phyloP scores from a whole-genome alignment of 2,888 invertebrate species.

The Flexamia atlantica region DNA sequence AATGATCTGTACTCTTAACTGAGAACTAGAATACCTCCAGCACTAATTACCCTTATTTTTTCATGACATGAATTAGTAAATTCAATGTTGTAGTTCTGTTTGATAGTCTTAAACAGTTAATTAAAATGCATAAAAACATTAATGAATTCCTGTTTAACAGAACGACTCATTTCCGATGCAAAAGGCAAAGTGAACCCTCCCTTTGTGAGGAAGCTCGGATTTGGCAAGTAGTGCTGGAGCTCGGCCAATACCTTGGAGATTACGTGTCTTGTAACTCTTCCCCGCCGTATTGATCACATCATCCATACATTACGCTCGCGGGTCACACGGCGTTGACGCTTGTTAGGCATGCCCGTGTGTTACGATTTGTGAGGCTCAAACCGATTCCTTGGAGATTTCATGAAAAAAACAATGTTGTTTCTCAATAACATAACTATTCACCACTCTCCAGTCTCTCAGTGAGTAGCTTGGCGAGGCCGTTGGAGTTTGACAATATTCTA shows the following conservation, averaged over 20 bases:
- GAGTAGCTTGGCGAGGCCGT: background rate
- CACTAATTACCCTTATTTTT: no score
- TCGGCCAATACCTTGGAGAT: slow-evolving; percentile 6
- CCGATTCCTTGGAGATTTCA: background rate
- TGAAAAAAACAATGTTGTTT: no score
- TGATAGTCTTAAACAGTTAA: no score
- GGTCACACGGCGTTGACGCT: background rate
- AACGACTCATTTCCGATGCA: no score
- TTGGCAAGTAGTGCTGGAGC: slow-evolving; percentile 5
- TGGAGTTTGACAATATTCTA: background rate
- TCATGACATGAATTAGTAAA: no score
- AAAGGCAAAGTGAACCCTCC: background rate
- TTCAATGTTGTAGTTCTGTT: no score
- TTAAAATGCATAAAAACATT: no score
- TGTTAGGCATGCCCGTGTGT: no score
- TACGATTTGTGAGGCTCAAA: no score
- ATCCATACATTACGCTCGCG: background rate
- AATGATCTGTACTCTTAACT: no score
- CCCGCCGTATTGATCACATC: background rate
- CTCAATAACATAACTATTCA: background rate
- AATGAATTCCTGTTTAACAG: no score
- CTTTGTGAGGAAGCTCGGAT: background rate
- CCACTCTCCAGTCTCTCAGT: background rate
- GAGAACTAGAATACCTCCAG: no score
- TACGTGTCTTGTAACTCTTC: slow-evolving; percentile 11